These are phyloP conservation scores for Sminthopsis crassicaudata DNA, from an alignment of 2,113 vertebrate genomes.

Conservation along the genomic window DNA sequence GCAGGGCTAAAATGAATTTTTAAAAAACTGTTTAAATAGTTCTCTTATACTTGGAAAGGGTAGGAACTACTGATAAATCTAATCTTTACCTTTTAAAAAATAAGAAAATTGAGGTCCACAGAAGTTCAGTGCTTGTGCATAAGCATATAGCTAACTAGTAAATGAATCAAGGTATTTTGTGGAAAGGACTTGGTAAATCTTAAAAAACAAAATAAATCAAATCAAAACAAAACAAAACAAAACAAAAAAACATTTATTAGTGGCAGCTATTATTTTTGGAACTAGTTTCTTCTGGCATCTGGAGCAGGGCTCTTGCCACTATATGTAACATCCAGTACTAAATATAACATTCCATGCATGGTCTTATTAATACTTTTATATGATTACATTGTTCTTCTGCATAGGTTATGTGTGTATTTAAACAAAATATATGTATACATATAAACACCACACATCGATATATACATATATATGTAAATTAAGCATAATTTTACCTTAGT, in stretches of 20 bases:
- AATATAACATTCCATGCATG: neutral
- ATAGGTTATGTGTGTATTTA: neutral
- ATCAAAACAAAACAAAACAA: no score
- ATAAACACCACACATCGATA: neutral
- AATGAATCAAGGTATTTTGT: neutral
- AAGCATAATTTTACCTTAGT: neutral
- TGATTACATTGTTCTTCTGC: neutral
- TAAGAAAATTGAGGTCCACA: neutral
- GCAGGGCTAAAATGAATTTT: neutral
- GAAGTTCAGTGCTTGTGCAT: neutral
- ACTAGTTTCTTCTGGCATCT: neutral
- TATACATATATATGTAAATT: neutral
- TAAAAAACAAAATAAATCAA: no score
- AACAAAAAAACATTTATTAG: neutral
- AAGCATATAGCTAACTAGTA: neutral
- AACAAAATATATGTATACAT: neutral
- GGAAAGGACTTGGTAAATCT: neutral
- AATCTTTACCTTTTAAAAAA: neutral
- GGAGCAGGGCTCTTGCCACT: neutral
- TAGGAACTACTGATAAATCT: neutral
- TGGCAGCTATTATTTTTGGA: neutral
- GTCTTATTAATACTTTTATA: neutral
- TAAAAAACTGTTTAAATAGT: neutral
- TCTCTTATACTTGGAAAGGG: neutral
- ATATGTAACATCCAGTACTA: neutral